Evolutionary conservation across 92 coral and sea anemone genomes (phyloP), one percentile per base, ranked within the genome.

Genomic region (Chrysogorgia sp.): DNA sequence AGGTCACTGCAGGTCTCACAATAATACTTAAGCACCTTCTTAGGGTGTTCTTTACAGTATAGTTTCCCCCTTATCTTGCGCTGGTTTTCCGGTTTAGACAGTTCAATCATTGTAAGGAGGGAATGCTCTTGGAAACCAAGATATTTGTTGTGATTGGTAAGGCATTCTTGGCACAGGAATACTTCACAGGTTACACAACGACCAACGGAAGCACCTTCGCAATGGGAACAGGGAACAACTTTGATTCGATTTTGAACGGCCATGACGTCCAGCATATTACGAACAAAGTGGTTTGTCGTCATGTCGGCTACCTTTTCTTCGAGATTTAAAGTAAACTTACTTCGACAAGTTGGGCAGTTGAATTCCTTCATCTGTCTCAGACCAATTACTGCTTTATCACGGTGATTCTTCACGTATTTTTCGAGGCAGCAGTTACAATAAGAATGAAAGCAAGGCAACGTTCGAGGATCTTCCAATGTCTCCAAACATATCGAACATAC

Each of bases 161-260:
- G 77, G 50, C 77, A 71, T 52, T 71, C 47, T 71, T 26, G 61
- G 29, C 77, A 71, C 32, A 71, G 21, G 29, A 71, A 71, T 30
- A 31, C 56, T n/a, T 71, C 63, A 71, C 77, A 71, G 47, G 21
- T 32, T n/a, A 71, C 77, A 45, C 75, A 68, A 45, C 75, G 75
- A 68, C 53, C 75, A 19, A 68, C 75, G 7, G 75, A 68, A 25
- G 32, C 22, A 10, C 34, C 31, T 30, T 41, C 34, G 26, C 75
- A 37, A 45, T 68, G 55, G 31, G 55, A 56, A 35, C 47, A n/a
- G 7, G 77, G 77, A 48, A 71, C 63, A 5, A 62, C 77, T 49
- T 19, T 71, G 12, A 53, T 57, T 10, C 74, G 56, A 67, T 67
- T 32, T 47, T 32, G 48, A 21, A 34, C 71, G 29, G 50, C 48